A percentile compares a stretch with the other conserved stretches of the same genome.
Conservation (phyloP, 1,140 invertebrate species). For the Drosophila pallidifrons region DNA sequence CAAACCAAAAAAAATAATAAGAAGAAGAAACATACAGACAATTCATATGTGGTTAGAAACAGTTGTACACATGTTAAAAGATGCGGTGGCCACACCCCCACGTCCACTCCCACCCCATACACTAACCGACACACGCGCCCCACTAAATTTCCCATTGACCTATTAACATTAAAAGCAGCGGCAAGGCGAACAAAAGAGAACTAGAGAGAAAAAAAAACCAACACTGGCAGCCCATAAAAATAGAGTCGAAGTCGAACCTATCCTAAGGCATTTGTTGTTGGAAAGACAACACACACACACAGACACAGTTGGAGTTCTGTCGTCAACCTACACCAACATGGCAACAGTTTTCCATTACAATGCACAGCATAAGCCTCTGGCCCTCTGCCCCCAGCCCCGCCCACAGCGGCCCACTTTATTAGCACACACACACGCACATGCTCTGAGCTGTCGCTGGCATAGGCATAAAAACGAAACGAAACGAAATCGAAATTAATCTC, state of each 20-base stretch:
- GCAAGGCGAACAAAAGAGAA: slow-evolving; percentile 26
- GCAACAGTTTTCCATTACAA: slow-evolving; percentile 77
- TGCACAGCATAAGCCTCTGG: slow-evolving; percentile 33
- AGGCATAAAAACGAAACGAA: slow-evolving; percentile 63
- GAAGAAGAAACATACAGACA: not conserved
- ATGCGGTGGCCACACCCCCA: not conserved
- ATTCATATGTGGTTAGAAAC: slow-evolving; percentile 18
- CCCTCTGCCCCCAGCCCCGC: not conserved
- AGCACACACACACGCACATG: slow-evolving; percentile 42
- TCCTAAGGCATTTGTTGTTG: slow-evolving; percentile 72
- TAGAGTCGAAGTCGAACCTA: slow-evolving; percentile 67
- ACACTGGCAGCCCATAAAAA: slow-evolving; percentile 47
- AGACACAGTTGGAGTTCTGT: slow-evolving; percentile 15
- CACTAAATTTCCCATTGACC: slow-evolving; percentile 77
- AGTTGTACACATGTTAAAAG: slow-evolving; percentile 31
- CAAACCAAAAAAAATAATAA: slow-evolving; percentile 4
- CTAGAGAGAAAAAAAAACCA: slow-evolving; percentile 15
- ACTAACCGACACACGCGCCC: slow-evolving; percentile 51
- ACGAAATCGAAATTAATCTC: slow-evolving; percentile 85
- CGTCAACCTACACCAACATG: slow-evolving; percentile 73
- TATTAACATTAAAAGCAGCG: slow-evolving; percentile 72
- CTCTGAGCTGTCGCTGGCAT: slow-evolving; percentile 31
- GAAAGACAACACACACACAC: slow-evolving; percentile 14
- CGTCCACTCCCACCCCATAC: not conserved
- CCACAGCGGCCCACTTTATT: slow-evolving; percentile 39